Conservation (phyloP, 2,888 invertebrate genomes). For the Polyploca ridens region DNA sequence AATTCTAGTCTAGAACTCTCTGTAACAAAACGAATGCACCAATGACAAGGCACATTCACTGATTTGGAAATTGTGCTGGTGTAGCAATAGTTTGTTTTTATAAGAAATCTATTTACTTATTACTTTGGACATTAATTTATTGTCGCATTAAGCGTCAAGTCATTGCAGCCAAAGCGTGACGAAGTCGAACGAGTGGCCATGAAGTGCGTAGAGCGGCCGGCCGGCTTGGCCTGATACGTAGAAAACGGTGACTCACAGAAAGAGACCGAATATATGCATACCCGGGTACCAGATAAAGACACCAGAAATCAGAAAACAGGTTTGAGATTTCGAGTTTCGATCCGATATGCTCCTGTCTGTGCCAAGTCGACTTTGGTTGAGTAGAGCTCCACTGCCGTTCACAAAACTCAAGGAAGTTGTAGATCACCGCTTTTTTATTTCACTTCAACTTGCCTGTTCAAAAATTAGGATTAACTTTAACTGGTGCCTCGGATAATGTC, state of each 20-base stretch:
- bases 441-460: constrained; percentile 29
- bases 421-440: constrained; percentile 55
- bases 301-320: constrained; percentile 71
- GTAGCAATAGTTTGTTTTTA: constrained; percentile 40
- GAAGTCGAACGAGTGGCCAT: constrained; percentile 81
- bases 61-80: constrained; percentile 40
- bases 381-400: constrained; percentile 64
- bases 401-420: constrained; percentile 58
- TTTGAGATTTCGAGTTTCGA: constrained; percentile 83
- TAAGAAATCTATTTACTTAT: constrained; percentile 68
- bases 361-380: constrained; percentile 73
- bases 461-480: constrained; percentile 43
- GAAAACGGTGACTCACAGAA: constrained; percentile 80
- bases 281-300: constrained; percentile 63
- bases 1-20: background rate
- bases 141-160: constrained; percentile 76
- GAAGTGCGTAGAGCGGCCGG: constrained; percentile 80
- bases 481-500: constrained; percentile 37
- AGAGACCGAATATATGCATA: constrained; percentile 66
- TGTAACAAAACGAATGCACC: constrained; percentile 7
- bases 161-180: constrained; percentile 80
- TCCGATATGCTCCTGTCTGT: constrained; percentile 82
- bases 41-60: constrained; percentile 39
- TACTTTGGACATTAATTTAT: constrained; percentile 75
- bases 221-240: constrained; percentile 68